These are phyloP conservation scores for Elysia chlorotica DNA, from an alignment of 1,140 invertebrate genomes.

Conservation along the genomic window DNA sequence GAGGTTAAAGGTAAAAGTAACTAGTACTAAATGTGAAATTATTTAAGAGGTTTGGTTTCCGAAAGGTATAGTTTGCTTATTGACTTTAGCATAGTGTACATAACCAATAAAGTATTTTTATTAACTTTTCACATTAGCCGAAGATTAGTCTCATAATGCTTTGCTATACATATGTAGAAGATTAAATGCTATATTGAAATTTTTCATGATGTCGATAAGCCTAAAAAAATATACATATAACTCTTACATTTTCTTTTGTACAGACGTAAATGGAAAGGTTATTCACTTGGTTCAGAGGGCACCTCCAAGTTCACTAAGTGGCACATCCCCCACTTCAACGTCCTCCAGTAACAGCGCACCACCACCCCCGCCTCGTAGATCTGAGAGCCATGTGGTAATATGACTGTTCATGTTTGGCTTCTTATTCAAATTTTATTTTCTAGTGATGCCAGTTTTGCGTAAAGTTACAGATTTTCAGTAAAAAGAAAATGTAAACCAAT, in stretches of 20 bases:
- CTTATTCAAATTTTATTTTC: not conserved
- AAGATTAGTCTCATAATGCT: not conserved
- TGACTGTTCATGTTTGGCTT: not conserved
- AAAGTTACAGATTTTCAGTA: too few species aligned
- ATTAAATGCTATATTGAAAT: not conserved
- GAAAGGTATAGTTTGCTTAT: too few species aligned
- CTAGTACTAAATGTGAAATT: too few species aligned
- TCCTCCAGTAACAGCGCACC: not conserved
- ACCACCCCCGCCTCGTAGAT: constrained; percentile 13
- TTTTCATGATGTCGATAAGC: too few species aligned
- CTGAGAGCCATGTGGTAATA: not conserved
- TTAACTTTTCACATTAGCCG: not conserved
- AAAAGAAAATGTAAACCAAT: not conserved
- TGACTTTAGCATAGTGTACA: too few species aligned
- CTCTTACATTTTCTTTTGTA: not conserved
- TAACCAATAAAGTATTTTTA: not conserved
- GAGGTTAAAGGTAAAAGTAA: too few species aligned
- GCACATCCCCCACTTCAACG: constrained; percentile 39
- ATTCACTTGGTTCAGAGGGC: constrained; percentile 88
- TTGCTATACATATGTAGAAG: not conserved
- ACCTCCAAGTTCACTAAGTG: constrained; percentile 68
- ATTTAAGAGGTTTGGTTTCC: too few species aligned
- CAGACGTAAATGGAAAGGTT: constrained; percentile 90
- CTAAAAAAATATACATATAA: too few species aligned
- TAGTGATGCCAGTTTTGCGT: not conserved